Evolutionary conservation across 2,113 vertebrate genomes (phyloP).

Genomic region (Oncorhynchus mykiss): DNA sequence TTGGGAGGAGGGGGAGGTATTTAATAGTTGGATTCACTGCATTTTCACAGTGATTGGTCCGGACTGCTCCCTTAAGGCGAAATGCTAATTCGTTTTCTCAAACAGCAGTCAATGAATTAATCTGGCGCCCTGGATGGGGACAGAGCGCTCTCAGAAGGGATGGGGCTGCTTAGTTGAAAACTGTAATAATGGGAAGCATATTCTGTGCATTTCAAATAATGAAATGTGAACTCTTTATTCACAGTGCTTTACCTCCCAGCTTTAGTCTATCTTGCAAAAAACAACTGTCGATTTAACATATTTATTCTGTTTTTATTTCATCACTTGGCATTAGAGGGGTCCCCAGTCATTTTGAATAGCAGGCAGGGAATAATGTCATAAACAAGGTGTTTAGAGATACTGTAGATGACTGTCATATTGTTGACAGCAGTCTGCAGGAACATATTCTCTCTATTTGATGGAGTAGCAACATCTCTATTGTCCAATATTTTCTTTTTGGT

Average conservation of each 20-base stretch:
- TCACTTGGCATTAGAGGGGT: conserved; percentile 1
- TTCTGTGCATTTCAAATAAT: background rate
- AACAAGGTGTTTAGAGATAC: conserved; percentile 2
- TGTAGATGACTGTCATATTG: conserved; percentile 9
- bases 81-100: conserved; percentile 17
- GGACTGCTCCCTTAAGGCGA: conserved; percentile 5
- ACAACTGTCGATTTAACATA: background rate
- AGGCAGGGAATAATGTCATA: conserved; percentile 2
- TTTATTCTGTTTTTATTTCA: background rate
- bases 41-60: background rate
- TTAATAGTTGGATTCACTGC: background rate
- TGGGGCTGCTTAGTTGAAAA: too few species aligned
- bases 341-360: background rate
- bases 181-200: background rate
- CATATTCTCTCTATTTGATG: background rate
- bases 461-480: background rate
- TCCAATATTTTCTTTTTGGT: background rate
- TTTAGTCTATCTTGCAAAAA: conserved; percentile 7
- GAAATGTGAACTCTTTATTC: conserved; percentile 9
- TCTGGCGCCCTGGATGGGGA: background rate
- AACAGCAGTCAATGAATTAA: conserved; percentile 18
- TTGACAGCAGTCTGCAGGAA: background rate
- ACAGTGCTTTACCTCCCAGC: background rate
- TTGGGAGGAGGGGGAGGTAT: background rate
- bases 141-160: background rate